A percentile compares a stretch with the other conserved stretches of the same genome.
phyloP scores from a whole-genome alignment of 2,797 vertebrate species.

The Pteropus rufus region DNA sequence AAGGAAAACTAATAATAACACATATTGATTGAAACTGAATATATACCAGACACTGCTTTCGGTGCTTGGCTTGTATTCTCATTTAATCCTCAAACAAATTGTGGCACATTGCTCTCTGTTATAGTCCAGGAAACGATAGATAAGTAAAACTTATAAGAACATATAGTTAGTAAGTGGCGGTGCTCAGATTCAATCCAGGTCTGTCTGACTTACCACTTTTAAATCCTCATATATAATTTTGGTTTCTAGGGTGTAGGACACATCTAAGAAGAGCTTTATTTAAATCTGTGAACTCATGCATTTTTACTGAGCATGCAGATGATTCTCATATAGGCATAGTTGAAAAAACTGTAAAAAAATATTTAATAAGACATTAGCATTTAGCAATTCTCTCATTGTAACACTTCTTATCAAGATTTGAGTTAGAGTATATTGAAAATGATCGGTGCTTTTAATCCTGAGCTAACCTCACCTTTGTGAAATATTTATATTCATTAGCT shows the following conservation, averaged over 20 bases:
- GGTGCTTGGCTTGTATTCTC: neutral
- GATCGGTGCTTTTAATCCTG: neutral
- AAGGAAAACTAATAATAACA: neutral
- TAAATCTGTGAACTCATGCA: neutral
- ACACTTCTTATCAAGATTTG: neutral
- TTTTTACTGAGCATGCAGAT: neutral
- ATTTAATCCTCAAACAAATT: neutral
- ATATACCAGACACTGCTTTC: neutral
- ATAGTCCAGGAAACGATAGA: neutral
- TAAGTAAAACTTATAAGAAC: neutral
- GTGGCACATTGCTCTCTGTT: fast-evolving
- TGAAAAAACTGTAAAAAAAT: neutral
- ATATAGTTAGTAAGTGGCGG: neutral
- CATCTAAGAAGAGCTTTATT: neutral
- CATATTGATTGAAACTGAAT: neutral
- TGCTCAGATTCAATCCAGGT: neutral
- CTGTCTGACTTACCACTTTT: neutral
- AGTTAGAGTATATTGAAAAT: neutral
- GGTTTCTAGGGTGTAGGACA: neutral
- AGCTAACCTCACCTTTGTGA: neutral
- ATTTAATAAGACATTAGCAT: neutral
- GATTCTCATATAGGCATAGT: neutral
- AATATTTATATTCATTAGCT: neutral
- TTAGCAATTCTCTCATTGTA: neutral
- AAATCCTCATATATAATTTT: neutral